Percentiles rank a stretch among this genome's conserved stretches.
Evolutionary conservation across 1,140 invertebrate species (phyloP).

Genomic region (Planococcus citri): DNA sequence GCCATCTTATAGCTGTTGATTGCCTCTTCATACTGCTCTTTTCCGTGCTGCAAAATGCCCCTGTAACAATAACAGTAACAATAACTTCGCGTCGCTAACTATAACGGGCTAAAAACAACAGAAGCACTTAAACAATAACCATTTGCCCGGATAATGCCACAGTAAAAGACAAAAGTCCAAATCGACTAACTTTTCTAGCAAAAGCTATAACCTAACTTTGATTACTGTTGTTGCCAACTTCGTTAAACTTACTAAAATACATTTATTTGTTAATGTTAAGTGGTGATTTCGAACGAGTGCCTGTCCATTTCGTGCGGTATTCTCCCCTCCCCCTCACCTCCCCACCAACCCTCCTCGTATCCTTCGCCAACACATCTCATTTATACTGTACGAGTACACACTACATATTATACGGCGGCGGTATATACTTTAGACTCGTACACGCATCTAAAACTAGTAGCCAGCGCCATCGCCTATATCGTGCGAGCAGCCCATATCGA

Average conservation of each 20-base stretch:
- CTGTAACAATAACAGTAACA: conserved; percentile 48
- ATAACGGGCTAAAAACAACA: conserved; percentile 8
- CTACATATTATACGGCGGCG: too few relatives aligned
- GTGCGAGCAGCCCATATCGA: too few relatives aligned
- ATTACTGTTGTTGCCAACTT: neutral
- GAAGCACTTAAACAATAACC: conserved; percentile 6
- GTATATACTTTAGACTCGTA: too few relatives aligned
- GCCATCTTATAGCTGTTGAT: conserved; percentile 83
- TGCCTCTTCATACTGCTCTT: conserved; percentile 74
- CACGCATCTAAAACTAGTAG: too few relatives aligned
- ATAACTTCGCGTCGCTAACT: conserved; percentile 12
- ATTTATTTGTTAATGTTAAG: neutral
- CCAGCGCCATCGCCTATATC: too few relatives aligned
- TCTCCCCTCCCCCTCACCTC: neutral
- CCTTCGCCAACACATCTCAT: too few relatives aligned
- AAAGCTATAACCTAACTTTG: conserved; percentile 7
- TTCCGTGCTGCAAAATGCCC: conserved; percentile 82
- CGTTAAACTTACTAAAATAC: conserved; percentile 4
- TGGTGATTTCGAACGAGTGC: neutral
- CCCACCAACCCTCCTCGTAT: too few relatives aligned
- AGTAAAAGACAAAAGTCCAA: conserved; percentile 3
- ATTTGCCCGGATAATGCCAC: conserved; percentile 1
- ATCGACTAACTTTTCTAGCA: neutral
- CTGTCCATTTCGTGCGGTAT: neutral
- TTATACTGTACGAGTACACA: too few relatives aligned